A percentile compares a stretch with the other conserved stretches of the same genome.
Evolutionary conservation across 2,797 vertebrate species (phyloP).

Genomic region (Lateolabrax maculatus): DNA sequence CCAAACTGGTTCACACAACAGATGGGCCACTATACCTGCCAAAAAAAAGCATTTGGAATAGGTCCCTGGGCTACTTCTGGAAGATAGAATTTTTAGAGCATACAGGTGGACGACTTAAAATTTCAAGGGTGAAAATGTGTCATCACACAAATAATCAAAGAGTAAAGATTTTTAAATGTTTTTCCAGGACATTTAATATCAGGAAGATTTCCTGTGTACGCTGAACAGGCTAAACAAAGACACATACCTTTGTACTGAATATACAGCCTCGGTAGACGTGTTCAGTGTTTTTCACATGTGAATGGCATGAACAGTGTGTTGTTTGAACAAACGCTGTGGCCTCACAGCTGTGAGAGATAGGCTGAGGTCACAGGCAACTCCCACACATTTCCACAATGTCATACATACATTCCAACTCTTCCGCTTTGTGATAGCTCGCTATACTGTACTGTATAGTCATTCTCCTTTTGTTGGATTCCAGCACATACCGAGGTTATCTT

Average conservation of each 20-base stretch:
- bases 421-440: background rate
- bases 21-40: slow-evolving; percentile 67
- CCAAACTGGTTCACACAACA: slow-evolving; percentile 57
- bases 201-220: background rate
- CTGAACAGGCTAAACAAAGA: background rate
- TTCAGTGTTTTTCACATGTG: slow-evolving; percentile 24
- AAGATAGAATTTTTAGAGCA: slow-evolving; percentile 21
- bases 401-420: slow-evolving; percentile 36
- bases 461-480: slow-evolving; percentile 20
- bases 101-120: slow-evolving; percentile 58
- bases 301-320: slow-evolving; percentile 28
- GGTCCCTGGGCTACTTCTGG: slow-evolving; percentile 34
- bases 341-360: slow-evolving; percentile 65
- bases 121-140: slow-evolving; percentile 25
- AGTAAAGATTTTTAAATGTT: background rate
- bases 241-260: background rate
- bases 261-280: background rate
- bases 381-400: slow-evolving; percentile 54
- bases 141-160: background rate
- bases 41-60: slow-evolving; percentile 52
- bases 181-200: background rate
- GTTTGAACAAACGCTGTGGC: slow-evolving; percentile 45
- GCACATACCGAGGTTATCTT: slow-evolving; percentile 21
- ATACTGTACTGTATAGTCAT: background rate
- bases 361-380: slow-evolving; percentile 67